Base-by-base conservation (phyloP, 2,888 invertebrate genomes). In the Nomada ruficornis region DNA sequence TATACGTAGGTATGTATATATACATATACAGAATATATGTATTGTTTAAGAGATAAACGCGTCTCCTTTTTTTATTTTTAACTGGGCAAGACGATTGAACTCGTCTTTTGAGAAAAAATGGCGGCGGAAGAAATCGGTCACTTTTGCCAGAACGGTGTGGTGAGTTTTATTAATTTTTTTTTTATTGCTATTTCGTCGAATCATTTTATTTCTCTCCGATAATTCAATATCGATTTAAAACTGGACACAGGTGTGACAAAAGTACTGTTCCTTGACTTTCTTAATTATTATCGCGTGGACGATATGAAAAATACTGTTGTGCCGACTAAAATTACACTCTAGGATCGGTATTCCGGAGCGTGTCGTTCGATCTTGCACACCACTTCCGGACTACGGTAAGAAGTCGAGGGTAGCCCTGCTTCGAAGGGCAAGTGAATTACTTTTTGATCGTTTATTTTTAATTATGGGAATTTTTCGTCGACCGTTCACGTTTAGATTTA, bases 1-100 rank as follows among this genome's bases (percentile, higher is more conserved):
- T 52, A 23, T 50, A 36, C 20, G 20, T 79, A 57, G 50, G 42
- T 64, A 44, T 36, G 2, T 55, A 18, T 13, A 42, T 44, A 68
- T 70, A 15, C 72, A 71, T 68, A 50, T 78, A 78, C 77, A 78
- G 75, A 57, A 64, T 75, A 36, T 42, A 64, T 75, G 23, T 42
- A 59, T 68, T 10, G 18, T 23, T 68, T 36, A 11, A 64, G 65
- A 71, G 44, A 57, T 55, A 54, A 52, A 59, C 47, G 55, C 52
- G 20, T 23, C 13, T 52, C 5, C 47, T n/a, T 26, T 15, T 5
- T n/a, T 50, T 44, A 44, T 68, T 13, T 64, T 62, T 62, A 52
- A 62, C n/a, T 47, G 47, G 44, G 55, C 23, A 67, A 54, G 60
- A 78, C 63, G 63, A 57, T 7, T n/a, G 10, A 29, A 52, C n/a